Base-by-base conservation (phyloP, 2,888 invertebrate species). In the Helleia helle region DNA sequence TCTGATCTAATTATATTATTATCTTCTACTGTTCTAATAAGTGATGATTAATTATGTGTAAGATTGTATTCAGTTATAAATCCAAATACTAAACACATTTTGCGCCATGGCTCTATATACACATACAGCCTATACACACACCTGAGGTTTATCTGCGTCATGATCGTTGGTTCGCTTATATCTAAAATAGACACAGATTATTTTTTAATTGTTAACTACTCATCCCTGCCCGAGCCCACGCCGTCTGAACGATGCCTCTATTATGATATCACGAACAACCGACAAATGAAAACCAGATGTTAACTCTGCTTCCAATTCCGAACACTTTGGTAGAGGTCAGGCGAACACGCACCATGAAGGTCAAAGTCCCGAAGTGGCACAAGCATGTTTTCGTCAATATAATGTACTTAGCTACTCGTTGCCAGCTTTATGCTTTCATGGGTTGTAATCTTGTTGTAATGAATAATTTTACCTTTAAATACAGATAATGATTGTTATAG, bases 131-230 rank as follows among this genome's bases (percentile, higher is more conserved):
- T n/a, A n/a, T n/a, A n/a, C n/a, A n/a, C n/a, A n/a, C n/a, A n/a
- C n/a, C n/a, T n/a, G n/a, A n/a, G n/a, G n/a, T n/a, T n/a, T n/a
- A n/a, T n/a, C n/a, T n/a, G n/a, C n/a, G n/a, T n/a, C n/a, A n/a
- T n/a, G 30, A 26, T 34, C 39, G 27, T 5, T 22, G 7, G 8
- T 22, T 22, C 22, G 2, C 5, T 18, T 18, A 18, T 8, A 22
- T 22, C 17, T 17, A 17, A 11, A 31, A 31, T 31, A 31, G 9
- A 31, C n/a, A 9, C 26, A 2, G 24, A 24, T 28, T 17, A 9
- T 17, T 34, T 34, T 34, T 34, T 4, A 34, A 18, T 18, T 30
- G 14, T 30, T 30, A 30, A 30, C 30, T 15, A 15, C 30, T n/a
- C 17, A 30, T 29, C 8, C 14, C 13, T 4, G n/a, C 14, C 2